Evolutionary conservation across 2,797 vertebrate genomes (phyloP).

Genomic region (Mormyrops attenuatus): DNA sequence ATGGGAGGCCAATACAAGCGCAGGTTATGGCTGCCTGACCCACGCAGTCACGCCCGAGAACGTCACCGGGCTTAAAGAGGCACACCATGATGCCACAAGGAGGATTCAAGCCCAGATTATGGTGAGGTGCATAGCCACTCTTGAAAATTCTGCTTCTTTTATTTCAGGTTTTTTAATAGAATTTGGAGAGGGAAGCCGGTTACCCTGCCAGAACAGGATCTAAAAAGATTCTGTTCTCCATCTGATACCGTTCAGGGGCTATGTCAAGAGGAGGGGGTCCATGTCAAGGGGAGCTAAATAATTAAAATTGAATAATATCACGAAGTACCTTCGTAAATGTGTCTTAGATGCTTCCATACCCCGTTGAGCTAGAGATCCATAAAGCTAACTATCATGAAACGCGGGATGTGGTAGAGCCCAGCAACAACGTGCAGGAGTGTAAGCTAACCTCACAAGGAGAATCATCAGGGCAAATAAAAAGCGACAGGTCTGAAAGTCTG

Average conservation of each 20-base stretch:
- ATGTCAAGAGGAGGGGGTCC: background rate
- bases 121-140: background rate
- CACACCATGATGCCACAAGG: background rate
- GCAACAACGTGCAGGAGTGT: background rate
- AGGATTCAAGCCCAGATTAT: background rate
- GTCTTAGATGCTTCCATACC: background rate
- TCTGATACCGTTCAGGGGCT: background rate
- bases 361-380: background rate
- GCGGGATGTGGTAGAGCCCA: background rate
- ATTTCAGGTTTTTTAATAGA: background rate
- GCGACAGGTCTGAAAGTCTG: slow-evolving; percentile 1
- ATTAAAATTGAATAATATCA: background rate
- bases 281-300: background rate
- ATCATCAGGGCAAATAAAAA: background rate
- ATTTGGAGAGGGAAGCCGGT: background rate
- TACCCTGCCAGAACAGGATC: background rate
- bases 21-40: background rate
- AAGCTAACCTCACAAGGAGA: background rate
- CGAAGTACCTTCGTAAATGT: background rate
- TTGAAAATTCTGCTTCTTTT: background rate
- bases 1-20: background rate
- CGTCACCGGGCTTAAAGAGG: background rate
- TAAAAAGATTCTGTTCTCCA: background rate
- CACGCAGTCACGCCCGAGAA: background rate
- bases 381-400: background rate